A percentile compares a stretch with the other conserved stretches of the same genome.
These are phyloP conservation scores for Drosophila hydei DNA, from an alignment of 1,140 invertebrate genomes.

Conservation along the genomic window DNA sequence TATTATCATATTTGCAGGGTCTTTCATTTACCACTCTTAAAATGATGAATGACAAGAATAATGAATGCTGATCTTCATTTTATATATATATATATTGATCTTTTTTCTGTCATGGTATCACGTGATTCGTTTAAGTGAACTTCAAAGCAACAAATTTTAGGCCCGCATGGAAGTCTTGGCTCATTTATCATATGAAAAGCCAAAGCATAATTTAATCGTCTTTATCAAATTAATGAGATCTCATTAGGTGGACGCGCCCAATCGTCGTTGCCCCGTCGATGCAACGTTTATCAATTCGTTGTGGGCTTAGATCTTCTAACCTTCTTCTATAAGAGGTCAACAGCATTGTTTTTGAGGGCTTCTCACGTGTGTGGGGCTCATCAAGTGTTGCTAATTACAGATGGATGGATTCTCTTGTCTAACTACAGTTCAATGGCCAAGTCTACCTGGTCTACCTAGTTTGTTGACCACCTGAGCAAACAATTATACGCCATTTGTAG, in stretches of 20 bases:
- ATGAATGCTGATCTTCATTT: conserved; percentile 39
- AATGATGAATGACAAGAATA: conserved; percentile 6
- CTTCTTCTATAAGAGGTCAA: neutral
- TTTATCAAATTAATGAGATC: conserved; percentile 64
- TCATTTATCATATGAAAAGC: conserved; percentile 43
- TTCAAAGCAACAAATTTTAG: conserved; percentile 19
- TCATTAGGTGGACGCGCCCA: conserved; percentile 51
- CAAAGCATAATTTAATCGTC: conserved; percentile 34
- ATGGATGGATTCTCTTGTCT: neutral
- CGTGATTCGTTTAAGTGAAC: conserved; percentile 6
- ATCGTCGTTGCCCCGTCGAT: neutral
- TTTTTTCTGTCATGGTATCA: conserved; percentile 23
- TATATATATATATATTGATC: neutral
- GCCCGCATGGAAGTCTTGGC: conserved; percentile 30
- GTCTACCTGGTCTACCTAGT: neutral
- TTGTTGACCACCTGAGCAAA: conserved; percentile 54
- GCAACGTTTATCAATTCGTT: conserved; percentile 45
- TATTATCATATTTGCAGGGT: no score
- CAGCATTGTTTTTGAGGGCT: conserved; percentile 9
- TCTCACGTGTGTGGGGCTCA: conserved; percentile 1
- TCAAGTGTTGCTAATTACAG: conserved; percentile 37
- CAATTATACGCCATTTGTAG: conserved; percentile 60
- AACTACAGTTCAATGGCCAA: conserved; percentile 32
- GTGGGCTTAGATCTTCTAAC: neutral
- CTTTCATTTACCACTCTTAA: neutral